phyloP scores from a whole-genome alignment of 2,797 vertebrate species.

The Fringilla coelebs region DNA sequence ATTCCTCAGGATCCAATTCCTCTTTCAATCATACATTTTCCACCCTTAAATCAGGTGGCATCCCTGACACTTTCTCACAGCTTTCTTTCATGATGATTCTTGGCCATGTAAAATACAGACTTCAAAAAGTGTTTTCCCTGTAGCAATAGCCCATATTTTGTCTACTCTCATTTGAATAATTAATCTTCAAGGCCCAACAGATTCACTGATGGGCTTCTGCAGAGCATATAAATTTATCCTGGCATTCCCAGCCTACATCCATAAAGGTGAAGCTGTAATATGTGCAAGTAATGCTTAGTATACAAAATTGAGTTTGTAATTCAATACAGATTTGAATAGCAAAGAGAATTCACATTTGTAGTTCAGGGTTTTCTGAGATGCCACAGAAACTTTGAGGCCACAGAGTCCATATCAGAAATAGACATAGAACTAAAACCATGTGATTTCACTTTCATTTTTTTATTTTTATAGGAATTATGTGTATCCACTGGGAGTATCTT shows the following conservation, averaged over 20 bases:
- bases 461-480: background rate
- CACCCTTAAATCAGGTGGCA: background rate
- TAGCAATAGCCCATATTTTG: background rate
- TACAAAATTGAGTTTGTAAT: background rate
- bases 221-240: background rate
- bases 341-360: background rate
- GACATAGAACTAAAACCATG: background rate
- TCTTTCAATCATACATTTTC: background rate
- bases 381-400: background rate
- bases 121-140: background rate
- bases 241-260: background rate
- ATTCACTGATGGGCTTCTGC: background rate
- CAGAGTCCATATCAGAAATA: background rate
- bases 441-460: background rate
- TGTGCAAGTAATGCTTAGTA: background rate
- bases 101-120: background rate
- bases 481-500: background rate
- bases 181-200: background rate
- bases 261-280: background rate
- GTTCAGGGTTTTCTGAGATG: background rate
- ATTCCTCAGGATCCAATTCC: background rate
- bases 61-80: background rate
- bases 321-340: background rate
- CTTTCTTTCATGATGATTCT: background rate
- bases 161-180: background rate